Base-by-base conservation (phyloP, 1,140 invertebrate genomes). In the Drosophila melanica region DNA sequence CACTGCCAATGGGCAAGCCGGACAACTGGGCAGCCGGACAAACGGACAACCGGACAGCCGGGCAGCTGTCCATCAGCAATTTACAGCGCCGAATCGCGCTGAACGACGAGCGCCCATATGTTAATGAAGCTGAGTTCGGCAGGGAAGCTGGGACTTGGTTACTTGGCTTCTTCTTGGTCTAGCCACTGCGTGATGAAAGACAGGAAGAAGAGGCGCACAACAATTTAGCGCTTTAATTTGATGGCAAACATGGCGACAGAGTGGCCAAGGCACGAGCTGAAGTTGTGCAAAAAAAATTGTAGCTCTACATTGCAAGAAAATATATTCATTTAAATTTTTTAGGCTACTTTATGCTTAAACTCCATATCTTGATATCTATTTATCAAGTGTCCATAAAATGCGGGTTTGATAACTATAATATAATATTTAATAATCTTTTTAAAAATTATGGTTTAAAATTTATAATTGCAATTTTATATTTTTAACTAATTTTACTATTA, bases 201-300 rank as follows among this genome's bases (percentile, higher is more conserved):
- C 84, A 84, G 79, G 75, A 82, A 86, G 27, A 74, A 84, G 64
- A 68, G 82, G 82, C 79, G 79, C 81, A 73, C 75, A 87, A 82
- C 82, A 86, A 85, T 87, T 86, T 86, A 87, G 82, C 82, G 82
- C 82, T 82, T 86, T 86, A 86, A 86, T 86, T 86, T 86, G 82
- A 86, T 86, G 66, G 71, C 66, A 50, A 58, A 57, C 71, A 69
- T 45, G 82, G 75, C 81, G 68, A 74, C 66, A 72, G 35, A 59
- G 45, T 18, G 11, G 20, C 23, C 54, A 51, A 47, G 59, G 50
- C 70, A 59, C 42, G 51, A 57, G 47, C 23, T 23, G 8, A 23
- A 27, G 20, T 27, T 27, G 20, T 8, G 23, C 11, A 12, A 37
- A 12, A 5, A 39, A 12, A 5, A 39, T 39, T 23, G 45, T 5